Evolutionary conservation across 2,113 vertebrate genomes (phyloP).

Genomic region (Smithornis capensis): DNA sequence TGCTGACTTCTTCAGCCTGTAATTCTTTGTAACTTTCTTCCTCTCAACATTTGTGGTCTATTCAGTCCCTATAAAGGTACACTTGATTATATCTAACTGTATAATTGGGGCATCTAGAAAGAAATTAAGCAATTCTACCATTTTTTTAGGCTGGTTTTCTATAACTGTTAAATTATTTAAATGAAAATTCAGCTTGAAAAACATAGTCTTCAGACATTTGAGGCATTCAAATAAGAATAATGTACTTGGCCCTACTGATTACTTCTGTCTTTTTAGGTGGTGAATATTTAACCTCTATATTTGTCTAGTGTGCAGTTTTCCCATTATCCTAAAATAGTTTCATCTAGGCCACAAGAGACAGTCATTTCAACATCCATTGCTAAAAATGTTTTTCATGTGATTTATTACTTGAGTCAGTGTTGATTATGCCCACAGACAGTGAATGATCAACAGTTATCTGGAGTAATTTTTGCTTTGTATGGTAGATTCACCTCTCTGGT

Average conservation of each 20-base stretch:
- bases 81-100: background rate
- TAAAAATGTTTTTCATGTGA: background rate
- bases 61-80: background rate
- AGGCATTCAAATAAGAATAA: background rate
- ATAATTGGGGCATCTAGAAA: background rate
- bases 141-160: background rate
- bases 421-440: background rate
- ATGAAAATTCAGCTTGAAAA: background rate
- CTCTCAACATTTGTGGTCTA: background rate
- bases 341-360: background rate
- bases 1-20: background rate
- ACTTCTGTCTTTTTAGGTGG: background rate
- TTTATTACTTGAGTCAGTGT: background rate
- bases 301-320: background rate
- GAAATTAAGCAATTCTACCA: background rate
- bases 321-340: background rate
- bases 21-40: background rate
- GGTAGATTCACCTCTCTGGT: background rate
- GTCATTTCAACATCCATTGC: background rate
- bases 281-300: background rate
- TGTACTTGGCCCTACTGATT: background rate
- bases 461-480: background rate
- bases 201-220: background rate
- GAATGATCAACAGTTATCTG: background rate
- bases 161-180: background rate